These are phyloP conservation scores for Linnaemya vulpina DNA, from an alignment of 2,888 invertebrate genomes.

Conservation along the genomic window DNA sequence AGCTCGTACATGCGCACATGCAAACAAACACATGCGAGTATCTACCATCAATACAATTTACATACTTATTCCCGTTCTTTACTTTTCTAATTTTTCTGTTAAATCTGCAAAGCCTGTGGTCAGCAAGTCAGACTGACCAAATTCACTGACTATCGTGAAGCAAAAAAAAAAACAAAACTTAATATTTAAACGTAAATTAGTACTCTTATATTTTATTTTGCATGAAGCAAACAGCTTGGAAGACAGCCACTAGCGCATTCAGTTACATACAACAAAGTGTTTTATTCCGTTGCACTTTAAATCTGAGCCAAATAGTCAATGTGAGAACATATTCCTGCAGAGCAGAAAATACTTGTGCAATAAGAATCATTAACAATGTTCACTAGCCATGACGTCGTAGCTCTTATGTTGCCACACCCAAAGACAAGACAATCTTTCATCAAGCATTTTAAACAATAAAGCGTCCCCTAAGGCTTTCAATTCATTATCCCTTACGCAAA, in stretches of 20 bases:
- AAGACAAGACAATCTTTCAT: conserved; percentile 77
- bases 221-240: conserved; percentile 6
- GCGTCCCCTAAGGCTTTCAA: conserved; percentile 79
- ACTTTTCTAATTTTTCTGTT: conserved; percentile 22
- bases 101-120: conserved; percentile 12
- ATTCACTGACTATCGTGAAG: conserved; percentile 12
- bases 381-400: conserved; percentile 21
- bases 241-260: conserved; percentile 8
- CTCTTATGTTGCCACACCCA: conserved; percentile 71
- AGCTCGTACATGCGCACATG: neutral
- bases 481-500: conserved; percentile 69
- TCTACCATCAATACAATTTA: no score
- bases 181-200: conserved; percentile 11
- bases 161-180: neutral
- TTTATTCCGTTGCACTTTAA: conserved; percentile 4
- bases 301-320: conserved; percentile 23
- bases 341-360: neutral
- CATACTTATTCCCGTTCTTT: neutral
- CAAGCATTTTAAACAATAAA: conserved; percentile 80
- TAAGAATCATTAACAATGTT: conserved; percentile 9
- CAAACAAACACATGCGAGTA: no score
- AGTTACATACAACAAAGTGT: neutral
- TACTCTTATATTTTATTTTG: neutral
- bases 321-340: neutral
- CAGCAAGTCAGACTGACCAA: conserved; percentile 12